phyloP scores from a whole-genome alignment of 2,797 vertebrate genomes.

The Vultur gryphus region DNA sequence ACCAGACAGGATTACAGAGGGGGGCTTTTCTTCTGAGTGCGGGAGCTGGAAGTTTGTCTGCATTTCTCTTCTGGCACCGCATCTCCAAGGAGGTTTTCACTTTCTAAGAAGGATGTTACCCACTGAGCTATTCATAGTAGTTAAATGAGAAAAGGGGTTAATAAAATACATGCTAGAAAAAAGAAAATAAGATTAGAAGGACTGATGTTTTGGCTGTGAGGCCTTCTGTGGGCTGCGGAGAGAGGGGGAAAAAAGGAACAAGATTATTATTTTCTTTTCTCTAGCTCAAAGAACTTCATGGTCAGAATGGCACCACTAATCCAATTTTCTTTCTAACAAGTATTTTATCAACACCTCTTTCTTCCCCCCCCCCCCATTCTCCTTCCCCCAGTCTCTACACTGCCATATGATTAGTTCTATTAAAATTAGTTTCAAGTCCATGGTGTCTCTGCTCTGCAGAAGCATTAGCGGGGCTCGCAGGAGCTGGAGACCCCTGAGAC shows the following conservation, averaged over 20 bases:
- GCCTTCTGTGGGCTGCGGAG: conserved; percentile 58
- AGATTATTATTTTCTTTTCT: conserved; percentile 69
- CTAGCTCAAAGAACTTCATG: conserved; percentile 59
- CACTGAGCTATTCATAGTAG: conserved; percentile 76
- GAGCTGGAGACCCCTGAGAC: not conserved
- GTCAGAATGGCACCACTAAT: conserved; percentile 70
- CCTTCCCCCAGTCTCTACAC: not conserved
- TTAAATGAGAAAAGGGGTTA: conserved; percentile 79
- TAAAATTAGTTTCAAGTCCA: not conserved
- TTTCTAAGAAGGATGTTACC: conserved; percentile 75
- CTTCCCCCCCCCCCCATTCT: not conserved
- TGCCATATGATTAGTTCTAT: not conserved
- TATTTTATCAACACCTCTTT: conserved; percentile 63
- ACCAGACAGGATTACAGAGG: conserved; percentile 67
- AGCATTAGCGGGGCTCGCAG: fast-evolving
- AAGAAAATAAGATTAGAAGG: conserved; percentile 74
- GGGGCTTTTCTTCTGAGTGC: conserved; percentile 55
- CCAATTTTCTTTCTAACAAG: conserved; percentile 69
- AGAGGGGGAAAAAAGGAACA: conserved; percentile 42
- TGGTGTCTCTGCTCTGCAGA: not conserved
- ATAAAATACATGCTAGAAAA: conserved; percentile 73
- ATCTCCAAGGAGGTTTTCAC: conserved; percentile 73
- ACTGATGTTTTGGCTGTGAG: conserved; percentile 67
- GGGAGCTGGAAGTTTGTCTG: conserved; percentile 57
- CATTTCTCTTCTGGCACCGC: conserved; percentile 58